phyloP scores from a whole-genome alignment of 2,113 vertebrate genomes.

The Sapajus apella region DNA sequence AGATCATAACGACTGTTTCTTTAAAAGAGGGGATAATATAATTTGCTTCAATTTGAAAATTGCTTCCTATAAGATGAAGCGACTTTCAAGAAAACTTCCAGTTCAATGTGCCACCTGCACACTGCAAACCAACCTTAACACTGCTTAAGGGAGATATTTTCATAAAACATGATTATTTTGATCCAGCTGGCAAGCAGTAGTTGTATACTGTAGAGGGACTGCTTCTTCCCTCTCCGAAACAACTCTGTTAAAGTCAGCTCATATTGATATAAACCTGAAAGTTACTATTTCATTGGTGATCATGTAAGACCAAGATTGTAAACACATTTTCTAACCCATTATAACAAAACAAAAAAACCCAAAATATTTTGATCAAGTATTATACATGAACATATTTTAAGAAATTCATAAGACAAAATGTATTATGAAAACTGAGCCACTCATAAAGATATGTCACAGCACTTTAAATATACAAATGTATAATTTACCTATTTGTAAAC shows the following conservation, averaged over 20 bases:
- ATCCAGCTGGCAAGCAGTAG: slow-evolving; percentile 32
- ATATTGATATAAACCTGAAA: slow-evolving; percentile 69
- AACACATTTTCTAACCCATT: slow-evolving; percentile 73
- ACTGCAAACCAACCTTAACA: slow-evolving; percentile 60
- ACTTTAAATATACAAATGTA: slow-evolving; percentile 66
- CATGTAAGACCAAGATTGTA: slow-evolving; percentile 65
- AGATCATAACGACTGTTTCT: slow-evolving; percentile 56
- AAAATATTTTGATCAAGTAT: slow-evolving; percentile 62
- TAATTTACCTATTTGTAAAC: slow-evolving; percentile 75
- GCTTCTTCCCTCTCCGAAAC: slow-evolving; percentile 64
- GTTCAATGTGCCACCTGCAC: slow-evolving; percentile 14
- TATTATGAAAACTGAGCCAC: slow-evolving; percentile 60
- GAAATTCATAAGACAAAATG: slow-evolving; percentile 63
- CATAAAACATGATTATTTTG: neutral
- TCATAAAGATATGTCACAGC: slow-evolving; percentile 59
- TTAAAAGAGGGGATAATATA: slow-evolving; percentile 49
- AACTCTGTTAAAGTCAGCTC: slow-evolving; percentile 65
- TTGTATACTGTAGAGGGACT: neutral
- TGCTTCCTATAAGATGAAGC: slow-evolving; percentile 64
- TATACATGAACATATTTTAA: slow-evolving; percentile 59
- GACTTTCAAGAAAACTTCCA: slow-evolving; percentile 57
- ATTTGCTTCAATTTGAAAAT: slow-evolving; percentile 55
- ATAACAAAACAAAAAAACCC: slow-evolving; percentile 48
- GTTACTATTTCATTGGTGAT: slow-evolving; percentile 64
- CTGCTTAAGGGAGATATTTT: slow-evolving; percentile 52